Percentiles rank a stretch among this genome's conserved stretches.
These are phyloP conservation scores for Nibea coibor DNA, from an alignment of 2,113 vertebrate genomes.

Conservation along the genomic window DNA sequence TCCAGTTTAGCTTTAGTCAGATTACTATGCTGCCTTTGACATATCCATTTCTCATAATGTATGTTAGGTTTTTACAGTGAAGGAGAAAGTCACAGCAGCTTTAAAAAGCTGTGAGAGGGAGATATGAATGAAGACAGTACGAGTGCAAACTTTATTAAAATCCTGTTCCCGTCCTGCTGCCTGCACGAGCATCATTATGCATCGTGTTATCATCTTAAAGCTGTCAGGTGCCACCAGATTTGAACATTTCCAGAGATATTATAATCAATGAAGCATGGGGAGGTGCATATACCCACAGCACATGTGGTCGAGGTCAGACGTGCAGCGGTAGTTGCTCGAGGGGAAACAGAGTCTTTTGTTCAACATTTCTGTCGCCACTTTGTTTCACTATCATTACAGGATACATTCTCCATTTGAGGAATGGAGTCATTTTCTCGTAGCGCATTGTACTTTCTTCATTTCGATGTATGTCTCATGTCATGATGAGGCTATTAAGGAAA, in stretches of 20 bases:
- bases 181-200: background rate
- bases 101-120: conserved; percentile 33
- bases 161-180: conserved; percentile 6
- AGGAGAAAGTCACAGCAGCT: conserved; percentile 17
- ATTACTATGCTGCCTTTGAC: conserved; percentile 18
- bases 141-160: conserved; percentile 35
- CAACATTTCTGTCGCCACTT: background rate
- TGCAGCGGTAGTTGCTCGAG: background rate
- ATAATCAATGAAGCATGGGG: conserved; percentile 25
- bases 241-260: background rate
- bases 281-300: conserved; percentile 25
- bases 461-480: conserved; percentile 44
- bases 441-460: conserved; percentile 38
- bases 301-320: conserved; percentile 2
- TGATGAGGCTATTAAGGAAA: conserved; percentile 64
- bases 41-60: conserved; percentile 6
- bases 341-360: conserved; percentile 28
- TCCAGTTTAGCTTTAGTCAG: conserved; percentile 4
- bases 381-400: conserved; percentile 23
- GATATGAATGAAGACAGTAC: conserved; percentile 29
- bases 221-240: conserved; percentile 45
- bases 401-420: conserved; percentile 31
- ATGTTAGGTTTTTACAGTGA: conserved; percentile 28
- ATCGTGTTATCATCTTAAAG: conserved; percentile 27
- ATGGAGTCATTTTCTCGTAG: conserved; percentile 17